Base-by-base conservation (phyloP, 2,888 invertebrate species). In the Macrosiphum euphorbiae region DNA sequence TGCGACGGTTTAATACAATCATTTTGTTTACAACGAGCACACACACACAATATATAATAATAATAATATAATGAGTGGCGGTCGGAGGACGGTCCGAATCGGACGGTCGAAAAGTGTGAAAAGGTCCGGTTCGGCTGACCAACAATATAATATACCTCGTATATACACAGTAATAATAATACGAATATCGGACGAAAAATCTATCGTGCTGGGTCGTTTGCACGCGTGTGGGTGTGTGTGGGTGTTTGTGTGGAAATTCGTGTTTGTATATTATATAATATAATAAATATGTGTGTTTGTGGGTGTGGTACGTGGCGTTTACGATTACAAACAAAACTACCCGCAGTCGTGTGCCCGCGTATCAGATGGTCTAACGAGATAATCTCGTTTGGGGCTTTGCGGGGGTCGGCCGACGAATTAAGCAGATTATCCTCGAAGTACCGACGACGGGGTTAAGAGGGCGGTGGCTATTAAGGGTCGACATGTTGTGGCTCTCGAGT, bases 281-380 rank as follows among this genome's bases (percentile, higher is more conserved):
- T 55, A 7, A 55, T 55, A 26, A 20, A 26, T 52, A 2, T n/a
- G 61, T 47, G 88, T 24, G 78, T 52, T 58, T 52, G 78, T 90
- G 50, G 47, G 58, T 88, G 67, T 90, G 90, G 52, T 47, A 28
- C 47, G 50, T 78, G 55, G 55, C 47, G 55, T 85, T 85, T 84
- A 84, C 91, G 47, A 61, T 47, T 61, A 90, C 47, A 67, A n/a
- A 67, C 61, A 67, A 24, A 47, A 41, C 47, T 52, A 35, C 50
- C 84, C 50, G 52, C 91, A 35, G 55, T 35, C 50, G 86, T 55
- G 89, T 89, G 84, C 44, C 28, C 35, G 86, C 11, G 47, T 90
- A 94, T 94, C 85, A 61, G 94, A 90, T 61, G 89, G 90, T 87
- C 85, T 94, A 94, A 94, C 94, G 94, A 94, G 90, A 94, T 94